Evolutionary conservation across 2,888 invertebrate species (phyloP), one percentile per base, ranked within the genome.

Genomic region (Xylota sylvarum): DNA sequence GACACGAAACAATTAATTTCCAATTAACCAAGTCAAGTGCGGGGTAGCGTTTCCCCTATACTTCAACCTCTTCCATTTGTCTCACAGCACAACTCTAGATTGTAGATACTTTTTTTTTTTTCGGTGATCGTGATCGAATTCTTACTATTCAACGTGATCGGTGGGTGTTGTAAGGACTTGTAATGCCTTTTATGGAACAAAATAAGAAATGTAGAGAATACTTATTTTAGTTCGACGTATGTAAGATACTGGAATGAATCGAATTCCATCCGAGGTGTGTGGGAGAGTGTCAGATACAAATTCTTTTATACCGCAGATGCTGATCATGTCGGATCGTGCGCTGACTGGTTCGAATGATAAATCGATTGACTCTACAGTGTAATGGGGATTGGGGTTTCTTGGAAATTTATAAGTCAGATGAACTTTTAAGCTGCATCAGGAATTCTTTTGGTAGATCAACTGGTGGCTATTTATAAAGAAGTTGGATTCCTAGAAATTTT

Each of bases 1-100:
- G 70, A 78, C 62, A 69, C 60, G 52, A 70, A 77, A 46, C 78
- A 78, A 78, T 78, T 78, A 78, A 78, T 78, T 78, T 78, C 69
- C 69, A 78, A 78, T 78, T 70, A 78, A 60, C 78, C 69, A 46
- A 48, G 12, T 77, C 67, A 60, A 77, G 60, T 60, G 50, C 58
- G 48, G 58, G 58, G 67, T 65, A 55, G 12, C 32, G 64, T 60
- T 37, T 67, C 23, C 37, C 5, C 14, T 40, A 43, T 5, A 30
- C 55, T 27, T 46, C 50, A 12, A 10, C 12, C 19, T 56, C 32
- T 30, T 10, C n/a, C 9, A 32, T 50, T 40, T 37, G 52, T 19
- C 48, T n/a, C 4, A 50, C 43, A 43, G 5, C 6, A 43, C 23
- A 19, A 23, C 17, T 12, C 7, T 40, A 27, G 27, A 9, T 56